Percentiles rank a stretch among this genome's conserved stretches.
Conservation (phyloP, 2,888 invertebrate species). For the Lydus trimaculatus region DNA sequence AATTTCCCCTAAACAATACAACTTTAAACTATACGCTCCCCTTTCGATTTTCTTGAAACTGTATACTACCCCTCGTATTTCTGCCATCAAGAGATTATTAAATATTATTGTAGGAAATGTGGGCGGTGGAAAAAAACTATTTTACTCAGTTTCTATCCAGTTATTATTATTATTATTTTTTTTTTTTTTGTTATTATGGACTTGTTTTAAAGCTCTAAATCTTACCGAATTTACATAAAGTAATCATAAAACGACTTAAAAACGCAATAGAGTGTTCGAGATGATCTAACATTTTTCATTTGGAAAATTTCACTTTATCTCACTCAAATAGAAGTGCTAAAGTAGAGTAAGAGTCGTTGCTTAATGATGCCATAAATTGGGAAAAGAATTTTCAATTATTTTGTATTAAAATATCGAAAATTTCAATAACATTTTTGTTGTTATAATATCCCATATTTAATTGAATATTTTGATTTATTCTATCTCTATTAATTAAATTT, state of each 20-base stretch:
- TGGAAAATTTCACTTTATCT: slow-evolving; percentile 7
- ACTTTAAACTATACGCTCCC: neutral
- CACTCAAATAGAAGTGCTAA: neutral
- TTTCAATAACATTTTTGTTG: neutral
- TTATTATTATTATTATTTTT: neutral
- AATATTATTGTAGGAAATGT: neutral
- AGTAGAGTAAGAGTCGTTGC: neutral
- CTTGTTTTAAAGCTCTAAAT: slow-evolving; percentile 6
- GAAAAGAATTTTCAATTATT: neutral
- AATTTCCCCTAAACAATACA: neutral
- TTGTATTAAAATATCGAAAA: neutral
- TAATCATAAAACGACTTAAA: neutral
- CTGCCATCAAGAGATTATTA: neutral
- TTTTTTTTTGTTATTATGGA: neutral
- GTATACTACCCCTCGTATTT: neutral
- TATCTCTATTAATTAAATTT: neutral
- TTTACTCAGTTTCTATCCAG: neutral
- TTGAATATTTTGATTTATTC: neutral
- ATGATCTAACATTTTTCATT: slow-evolving; percentile 3
- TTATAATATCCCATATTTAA: neutral
- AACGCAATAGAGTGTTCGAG: slow-evolving; percentile 4
- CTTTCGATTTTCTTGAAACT: too few species aligned
- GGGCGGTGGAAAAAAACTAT: neutral
- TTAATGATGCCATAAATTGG: slow-evolving; percentile 5
- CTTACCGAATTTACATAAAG: neutral